Conservation (phyloP, 2,113 vertebrate species). For the Stegastes partitus region DNA sequence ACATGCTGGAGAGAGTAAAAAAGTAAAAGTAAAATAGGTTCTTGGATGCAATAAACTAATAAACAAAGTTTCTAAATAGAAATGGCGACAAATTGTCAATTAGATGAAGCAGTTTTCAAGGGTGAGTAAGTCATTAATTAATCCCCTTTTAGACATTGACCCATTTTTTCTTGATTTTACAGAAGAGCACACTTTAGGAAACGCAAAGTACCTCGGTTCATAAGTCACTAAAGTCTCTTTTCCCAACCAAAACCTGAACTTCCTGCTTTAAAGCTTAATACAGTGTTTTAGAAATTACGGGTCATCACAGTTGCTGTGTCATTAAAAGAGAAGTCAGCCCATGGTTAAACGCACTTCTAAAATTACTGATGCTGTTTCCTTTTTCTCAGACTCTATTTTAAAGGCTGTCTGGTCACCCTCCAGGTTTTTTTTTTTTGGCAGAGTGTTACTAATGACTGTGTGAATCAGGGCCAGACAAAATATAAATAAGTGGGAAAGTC, state of each 20-base stretch:
- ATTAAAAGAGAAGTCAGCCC: slow-evolving; percentile 12
- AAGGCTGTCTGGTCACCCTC: not conserved
- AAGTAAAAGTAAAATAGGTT: not conserved
- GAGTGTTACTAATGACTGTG: not conserved
- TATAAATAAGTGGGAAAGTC: slow-evolving; percentile 2
- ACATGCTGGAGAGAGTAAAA: not conserved
- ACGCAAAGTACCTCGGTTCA: accelerated
- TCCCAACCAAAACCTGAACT: not conserved
- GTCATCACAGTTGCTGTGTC: not conserved
- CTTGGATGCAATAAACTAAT: too few relatives aligned
- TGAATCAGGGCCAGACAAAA: slow-evolving; percentile 28
- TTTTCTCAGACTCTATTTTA: slow-evolving; percentile 17
- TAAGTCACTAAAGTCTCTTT: not conserved
- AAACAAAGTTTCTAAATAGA: too few relatives aligned
- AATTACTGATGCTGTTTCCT: slow-evolving; percentile 2
- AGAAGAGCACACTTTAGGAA: not conserved
- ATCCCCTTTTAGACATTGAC: too few relatives aligned
- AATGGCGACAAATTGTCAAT: not conserved
- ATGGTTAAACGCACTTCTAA: not conserved
- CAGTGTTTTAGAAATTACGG: not conserved
- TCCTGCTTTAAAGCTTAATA: not conserved
- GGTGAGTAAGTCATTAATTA: too few relatives aligned
- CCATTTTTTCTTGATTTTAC: not conserved
- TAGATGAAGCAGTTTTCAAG: not conserved
- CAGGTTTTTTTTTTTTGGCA: not conserved